Evolutionary conservation across 2,888 invertebrate species (phyloP).

Genomic region (Malachius bipustulatus): DNA sequence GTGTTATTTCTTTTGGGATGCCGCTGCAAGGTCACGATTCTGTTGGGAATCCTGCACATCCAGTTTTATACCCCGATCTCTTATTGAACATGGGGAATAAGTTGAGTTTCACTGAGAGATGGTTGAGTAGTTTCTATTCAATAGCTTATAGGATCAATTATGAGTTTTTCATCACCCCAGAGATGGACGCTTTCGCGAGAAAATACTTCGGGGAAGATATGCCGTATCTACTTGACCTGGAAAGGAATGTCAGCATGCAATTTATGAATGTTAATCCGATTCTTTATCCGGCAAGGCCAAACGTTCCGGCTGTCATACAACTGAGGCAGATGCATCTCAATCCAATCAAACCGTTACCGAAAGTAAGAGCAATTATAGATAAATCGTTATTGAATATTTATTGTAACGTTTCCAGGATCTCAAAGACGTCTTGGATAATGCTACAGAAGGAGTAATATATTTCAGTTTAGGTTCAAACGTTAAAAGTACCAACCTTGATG

Average conservation of each 20-base stretch:
- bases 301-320: slow-evolving; percentile 27
- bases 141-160: slow-evolving; percentile 23
- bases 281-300: slow-evolving; percentile 26
- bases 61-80: slow-evolving; percentile 21
- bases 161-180: slow-evolving; percentile 21
- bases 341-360: slow-evolving; percentile 25
- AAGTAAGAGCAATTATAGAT: slow-evolving; percentile 21
- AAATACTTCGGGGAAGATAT: slow-evolving; percentile 29
- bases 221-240: slow-evolving; percentile 29
- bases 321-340: slow-evolving; percentile 27
- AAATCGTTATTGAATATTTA: slow-evolving; percentile 3
- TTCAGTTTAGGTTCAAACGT: slow-evolving; percentile 22
- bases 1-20: slow-evolving; percentile 20
- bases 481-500: slow-evolving; percentile 14
- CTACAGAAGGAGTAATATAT: slow-evolving; percentile 19
- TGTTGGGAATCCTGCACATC: slow-evolving; percentile 25
- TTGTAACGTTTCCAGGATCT: slow-evolving; percentile 17
- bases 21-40: slow-evolving; percentile 18
- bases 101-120: slow-evolving; percentile 34
- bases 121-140: slow-evolving; percentile 24
- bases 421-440: slow-evolving; percentile 19
- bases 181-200: slow-evolving; percentile 24
- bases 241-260: slow-evolving; percentile 28
- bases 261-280: slow-evolving; percentile 29
- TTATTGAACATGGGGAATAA: slow-evolving; percentile 18